phyloP scores from a whole-genome alignment of 2,797 vertebrate species.

The Monodelphis domestica region DNA sequence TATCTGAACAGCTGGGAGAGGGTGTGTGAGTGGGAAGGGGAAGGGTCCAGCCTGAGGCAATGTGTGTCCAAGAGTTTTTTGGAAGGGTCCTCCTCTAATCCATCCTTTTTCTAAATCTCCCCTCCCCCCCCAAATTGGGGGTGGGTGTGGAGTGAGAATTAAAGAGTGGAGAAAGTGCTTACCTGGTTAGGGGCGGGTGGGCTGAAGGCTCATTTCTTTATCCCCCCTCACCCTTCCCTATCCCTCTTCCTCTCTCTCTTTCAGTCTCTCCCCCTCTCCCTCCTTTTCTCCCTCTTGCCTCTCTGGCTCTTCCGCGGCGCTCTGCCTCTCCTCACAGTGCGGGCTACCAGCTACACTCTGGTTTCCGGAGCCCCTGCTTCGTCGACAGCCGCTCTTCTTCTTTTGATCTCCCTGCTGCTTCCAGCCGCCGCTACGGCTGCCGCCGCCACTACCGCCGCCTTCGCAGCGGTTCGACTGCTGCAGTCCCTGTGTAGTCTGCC shows the following conservation, averaged over 20 bases:
- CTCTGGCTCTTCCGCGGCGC: slow-evolving; percentile 60
- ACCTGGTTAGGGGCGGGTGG: background rate
- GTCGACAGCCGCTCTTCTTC: background rate
- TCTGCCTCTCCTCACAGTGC: slow-evolving; percentile 16
- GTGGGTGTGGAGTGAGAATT: background rate
- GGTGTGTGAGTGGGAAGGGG: slow-evolving; percentile 9
- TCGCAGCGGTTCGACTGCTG: background rate
- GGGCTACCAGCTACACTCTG: background rate
- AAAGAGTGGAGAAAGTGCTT: slow-evolving; percentile 20
- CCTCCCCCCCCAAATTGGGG: background rate
- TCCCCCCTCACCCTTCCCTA: background rate
- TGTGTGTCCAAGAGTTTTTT: slow-evolving; percentile 50
- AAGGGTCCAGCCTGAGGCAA: slow-evolving; percentile 39
- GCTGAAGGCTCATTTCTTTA: background rate
- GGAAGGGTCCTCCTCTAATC: slow-evolving; percentile 52
- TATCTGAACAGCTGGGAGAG: background rate
- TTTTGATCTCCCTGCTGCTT: slow-evolving; percentile 12
- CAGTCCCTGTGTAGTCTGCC: background rate
- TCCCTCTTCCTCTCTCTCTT: background rate
- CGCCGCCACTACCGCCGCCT: slow-evolving; percentile 32
- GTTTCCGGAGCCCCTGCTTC: background rate
- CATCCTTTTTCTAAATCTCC: slow-evolving; percentile 29
- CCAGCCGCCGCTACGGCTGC: background rate
- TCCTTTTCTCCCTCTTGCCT: slow-evolving; percentile 43
- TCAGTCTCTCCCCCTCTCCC: slow-evolving; percentile 48